Evolutionary conservation across 1,140 invertebrate species (phyloP).

Genomic region (Agrypnia vestita): DNA sequence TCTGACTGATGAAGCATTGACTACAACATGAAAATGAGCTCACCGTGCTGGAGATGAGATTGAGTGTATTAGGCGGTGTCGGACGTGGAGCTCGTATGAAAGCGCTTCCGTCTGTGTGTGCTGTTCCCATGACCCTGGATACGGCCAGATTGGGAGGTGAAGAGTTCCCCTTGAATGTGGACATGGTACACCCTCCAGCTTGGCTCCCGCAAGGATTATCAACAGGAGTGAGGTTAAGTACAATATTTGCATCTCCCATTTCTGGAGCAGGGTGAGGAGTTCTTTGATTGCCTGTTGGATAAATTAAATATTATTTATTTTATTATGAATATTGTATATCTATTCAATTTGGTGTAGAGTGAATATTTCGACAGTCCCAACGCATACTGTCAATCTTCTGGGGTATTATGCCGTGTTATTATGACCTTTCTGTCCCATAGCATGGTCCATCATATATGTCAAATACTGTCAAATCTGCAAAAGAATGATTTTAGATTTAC

Average conservation of each 20-base stretch:
- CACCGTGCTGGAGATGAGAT: slow-evolving; percentile 77
- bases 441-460: too few relatives aligned
- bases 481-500: too few relatives aligned
- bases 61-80: slow-evolving; percentile 86
- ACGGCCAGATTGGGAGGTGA: slow-evolving; percentile 66
- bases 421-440: too few relatives aligned
- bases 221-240: slow-evolving; percentile 84
- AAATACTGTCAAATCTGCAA: too few relatives aligned
- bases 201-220: slow-evolving; percentile 65
- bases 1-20: not conserved
- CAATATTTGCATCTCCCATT: slow-evolving; percentile 80
- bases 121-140: slow-evolving; percentile 34
- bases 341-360: too few relatives aligned
- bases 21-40: slow-evolving; percentile 59
- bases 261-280: slow-evolving; percentile 66
- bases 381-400: too few relatives aligned
- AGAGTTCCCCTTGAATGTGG: slow-evolving; percentile 76
- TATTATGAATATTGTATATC: too few relatives aligned
- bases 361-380: too few relatives aligned
- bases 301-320: not conserved
- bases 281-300: slow-evolving; percentile 35
- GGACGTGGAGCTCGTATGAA: slow-evolving; percentile 80
- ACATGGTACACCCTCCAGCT: slow-evolving; percentile 71
- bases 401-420: too few relatives aligned
- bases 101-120: slow-evolving; percentile 64